Base-by-base conservation (phyloP, 2,113 vertebrate species). In the Alligator mississippiensis region DNA sequence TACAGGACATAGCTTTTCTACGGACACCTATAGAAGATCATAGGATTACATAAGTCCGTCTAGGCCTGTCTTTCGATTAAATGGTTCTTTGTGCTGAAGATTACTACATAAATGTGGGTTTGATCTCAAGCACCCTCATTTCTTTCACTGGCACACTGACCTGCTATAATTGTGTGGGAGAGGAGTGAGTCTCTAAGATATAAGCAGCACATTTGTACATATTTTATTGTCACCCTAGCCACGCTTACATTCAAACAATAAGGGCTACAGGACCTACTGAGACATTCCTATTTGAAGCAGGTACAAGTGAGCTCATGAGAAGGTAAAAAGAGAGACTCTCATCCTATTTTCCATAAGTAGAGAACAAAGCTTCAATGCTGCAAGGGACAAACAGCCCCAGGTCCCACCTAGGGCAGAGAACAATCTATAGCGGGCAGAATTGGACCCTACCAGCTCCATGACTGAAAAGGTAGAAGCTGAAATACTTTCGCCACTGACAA, bases 301-400 rank as follows among this genome's bases (percentile, higher is more conserved):
- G 93, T 93, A 81, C 88, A 93, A 86, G 38, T 72, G 95, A 92
- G 84, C 58, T 93, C 27, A 70, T 84, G 81, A 86, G 66, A 59
- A 87, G 92, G 83, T n/a, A 9, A 47, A 47, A 47, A 47, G 47
- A 47, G 47, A 47, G 47, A 47, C 47, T 47, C 8, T 47, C 47
- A 47, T 47, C 47, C 47, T 47, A 47, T 47, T 47, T 47, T 47
- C 47, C 7, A 47, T 47, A 47, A 47, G 47, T 47, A 9, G 47
- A 47, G 47, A 47, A 47, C 47, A 47, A 47, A 70, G 78, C 92
- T 92, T 91, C 77, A 83, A 70, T 90, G 86, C 86, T 91, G 63
- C 80, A 66, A 93, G 30, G 12, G 22, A 25, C 90, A 72, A 90
- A 92, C 86, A 89, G 74, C 18, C 64, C 83, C 55, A 0, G 1